Base-by-base conservation (phyloP, 2,888 invertebrate genomes). In the Mylabris sibirica region DNA sequence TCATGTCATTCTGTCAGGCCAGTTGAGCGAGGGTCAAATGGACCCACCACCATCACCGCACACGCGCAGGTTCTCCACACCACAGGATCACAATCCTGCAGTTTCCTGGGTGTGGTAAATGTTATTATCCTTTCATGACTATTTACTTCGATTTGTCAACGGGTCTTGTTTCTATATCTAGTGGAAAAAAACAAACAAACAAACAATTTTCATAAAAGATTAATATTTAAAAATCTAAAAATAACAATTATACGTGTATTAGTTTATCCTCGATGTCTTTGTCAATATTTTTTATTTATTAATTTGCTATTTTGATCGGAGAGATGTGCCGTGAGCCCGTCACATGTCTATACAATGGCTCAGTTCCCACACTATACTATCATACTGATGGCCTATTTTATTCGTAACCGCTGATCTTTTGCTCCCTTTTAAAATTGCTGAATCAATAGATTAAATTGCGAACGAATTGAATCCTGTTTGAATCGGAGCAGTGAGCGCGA, bases 1-100 rank as follows among this genome's bases (percentile, higher is more conserved):
- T 84, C 84, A 84, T 84, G 84, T 85, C 84, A 85, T 82, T 84
- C 84, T 84, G 84, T 85, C 84, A 85, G 79, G 76, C 74, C 77
- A 77, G 69, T 78, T 78, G 79, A 75, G 75, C 78, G 72, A 76
- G 76, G 77, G 78, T 76, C 76, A 76, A 74, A 77, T 53, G 70
- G 71, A 66, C 65, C 72, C 72, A 71, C 30, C 72, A 71, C 72
- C 72, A 71, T 8, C 72, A 71, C 71, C 72, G 75, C 76, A 76
- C 75, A 75, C 73, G 78, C 77, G 79, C 77, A 74, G 73, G 74
- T 77, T 72, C 65, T 72, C 65, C 60, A 69, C 74, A 69, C 74
- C 69, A 68, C 72, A 71, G 75, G n/a, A 74, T 75, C 76, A 76
- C 71, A 69, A 69, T 63, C 35, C 61, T 41, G 64, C 57, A 57